A percentile compares a stretch with the other conserved stretches of the same genome.
Conservation (phyloP, 1,140 invertebrate genomes). For the Hyphantria cunea region DNA sequence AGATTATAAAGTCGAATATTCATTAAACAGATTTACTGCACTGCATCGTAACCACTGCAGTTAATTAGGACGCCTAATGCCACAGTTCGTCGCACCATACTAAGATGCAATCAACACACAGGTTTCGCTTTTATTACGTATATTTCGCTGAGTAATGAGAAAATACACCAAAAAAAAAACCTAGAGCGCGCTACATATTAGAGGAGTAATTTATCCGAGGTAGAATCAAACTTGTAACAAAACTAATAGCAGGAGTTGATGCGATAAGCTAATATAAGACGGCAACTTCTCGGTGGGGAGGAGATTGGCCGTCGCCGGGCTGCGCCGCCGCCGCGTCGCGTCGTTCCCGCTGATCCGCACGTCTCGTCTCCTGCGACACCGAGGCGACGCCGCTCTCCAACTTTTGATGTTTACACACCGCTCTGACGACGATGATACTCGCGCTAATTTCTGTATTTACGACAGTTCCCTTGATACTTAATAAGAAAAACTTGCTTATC, state of each 20-base stretch:
- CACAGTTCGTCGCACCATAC: constrained; percentile 29
- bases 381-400: constrained; percentile 54
- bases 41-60: constrained; percentile 28
- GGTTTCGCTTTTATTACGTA: constrained; percentile 23
- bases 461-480: constrained; percentile 69
- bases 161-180: constrained; percentile 7
- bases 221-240: constrained; percentile 28
- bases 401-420: constrained; percentile 72
- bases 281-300: constrained; percentile 43
- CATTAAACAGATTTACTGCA: constrained; percentile 27
- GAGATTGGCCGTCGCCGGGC: constrained; percentile 27
- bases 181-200: constrained; percentile 12
- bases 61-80: constrained; percentile 28
- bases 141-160: constrained; percentile 23
- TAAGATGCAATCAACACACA: constrained; percentile 22
- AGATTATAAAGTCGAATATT: constrained; percentile 24
- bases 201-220: constrained; percentile 19
- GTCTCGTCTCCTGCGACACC: constrained; percentile 35
- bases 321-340: constrained; percentile 11
- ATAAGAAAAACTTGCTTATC: constrained; percentile 73
- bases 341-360: constrained; percentile 16
- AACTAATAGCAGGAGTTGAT: constrained; percentile 41
- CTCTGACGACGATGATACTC: constrained; percentile 54
- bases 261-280: constrained; percentile 47
- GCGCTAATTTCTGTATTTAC: constrained; percentile 76